phyloP scores from a whole-genome alignment of 2,888 invertebrate species.

The Linnaemya tessellans region DNA sequence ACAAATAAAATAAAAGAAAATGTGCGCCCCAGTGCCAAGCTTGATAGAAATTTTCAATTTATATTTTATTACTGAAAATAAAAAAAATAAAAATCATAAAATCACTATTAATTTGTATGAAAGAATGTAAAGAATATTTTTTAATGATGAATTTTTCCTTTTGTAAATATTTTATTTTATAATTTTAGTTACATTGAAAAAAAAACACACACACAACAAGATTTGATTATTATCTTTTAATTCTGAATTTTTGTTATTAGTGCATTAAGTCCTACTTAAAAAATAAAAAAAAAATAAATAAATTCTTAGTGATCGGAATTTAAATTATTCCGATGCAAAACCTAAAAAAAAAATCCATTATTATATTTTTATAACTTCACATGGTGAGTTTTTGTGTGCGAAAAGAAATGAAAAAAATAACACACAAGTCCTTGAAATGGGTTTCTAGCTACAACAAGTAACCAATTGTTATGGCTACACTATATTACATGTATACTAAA shows the following conservation, averaged over 20 bases:
- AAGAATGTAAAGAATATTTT: conserved; percentile 54
- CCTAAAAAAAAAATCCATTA: conserved; percentile 48
- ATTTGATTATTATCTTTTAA: conserved; percentile 61
- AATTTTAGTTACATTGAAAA: conserved; percentile 54
- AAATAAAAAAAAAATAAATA: conserved; percentile 59
- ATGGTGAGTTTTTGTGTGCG: neutral
- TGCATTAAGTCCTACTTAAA: conserved; percentile 66
- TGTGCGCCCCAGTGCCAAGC: conserved; percentile 71
- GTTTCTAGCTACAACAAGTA: too few species aligned
- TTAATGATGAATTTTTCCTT: conserved; percentile 59
- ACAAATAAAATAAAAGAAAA: conserved; percentile 22
- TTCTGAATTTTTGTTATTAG: conserved; percentile 72
- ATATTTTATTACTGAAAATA: conserved; percentile 47
- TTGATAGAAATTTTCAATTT: conserved; percentile 53
- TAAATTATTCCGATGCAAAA: conserved; percentile 65
- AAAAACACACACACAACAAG: conserved; percentile 40
- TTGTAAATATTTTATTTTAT: conserved; percentile 70
- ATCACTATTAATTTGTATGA: conserved; percentile 28
- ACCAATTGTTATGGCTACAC: too few species aligned
- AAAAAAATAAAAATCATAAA: neutral
- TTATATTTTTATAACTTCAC: neutral
- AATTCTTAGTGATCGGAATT: conserved; percentile 63
- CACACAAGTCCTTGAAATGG: neutral
- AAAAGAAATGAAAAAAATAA: too few species aligned
- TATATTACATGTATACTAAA: too few species aligned